Evolutionary conservation across 2,113 vertebrate genomes (phyloP).

Genomic region (Antechinus flavipes): DNA sequence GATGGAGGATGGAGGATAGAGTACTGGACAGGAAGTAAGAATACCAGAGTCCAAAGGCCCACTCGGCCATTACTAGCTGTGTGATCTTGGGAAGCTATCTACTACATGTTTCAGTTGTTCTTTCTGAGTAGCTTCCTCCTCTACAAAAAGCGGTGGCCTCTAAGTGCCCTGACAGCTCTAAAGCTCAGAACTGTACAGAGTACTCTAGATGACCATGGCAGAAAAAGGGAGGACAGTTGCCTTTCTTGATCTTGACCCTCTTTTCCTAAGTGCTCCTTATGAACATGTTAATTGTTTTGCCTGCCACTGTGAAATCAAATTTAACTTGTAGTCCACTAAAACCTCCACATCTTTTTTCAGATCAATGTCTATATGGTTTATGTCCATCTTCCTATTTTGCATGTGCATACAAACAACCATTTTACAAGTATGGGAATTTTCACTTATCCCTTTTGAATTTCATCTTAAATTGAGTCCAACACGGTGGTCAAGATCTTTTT

Average conservation of each 20-base stretch:
- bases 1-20: too few species aligned
- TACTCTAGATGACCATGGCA: too few species aligned
- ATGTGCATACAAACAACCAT: background rate
- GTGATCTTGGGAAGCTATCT: background rate
- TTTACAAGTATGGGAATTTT: background rate
- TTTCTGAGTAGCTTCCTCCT: background rate
- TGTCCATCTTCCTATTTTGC: background rate
- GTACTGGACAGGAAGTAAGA: background rate
- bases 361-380: background rate
- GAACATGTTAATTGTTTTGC: background rate
- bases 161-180: too few species aligned
- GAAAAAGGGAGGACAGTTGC: too few species aligned
- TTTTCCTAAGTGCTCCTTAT: background rate
- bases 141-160: background rate
- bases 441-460: background rate
- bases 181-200: too few species aligned
- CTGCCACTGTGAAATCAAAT: background rate
- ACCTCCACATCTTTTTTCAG: background rate
- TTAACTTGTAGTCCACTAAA: background rate
- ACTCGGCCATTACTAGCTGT: too few species aligned
- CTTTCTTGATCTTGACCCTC: too few species aligned
- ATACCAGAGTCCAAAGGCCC: background rate
- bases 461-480: background rate
- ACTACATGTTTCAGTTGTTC: too few species aligned
- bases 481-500: background rate